Conservation (phyloP, 2,888 invertebrate genomes). For the Catocala fraxini region DNA sequence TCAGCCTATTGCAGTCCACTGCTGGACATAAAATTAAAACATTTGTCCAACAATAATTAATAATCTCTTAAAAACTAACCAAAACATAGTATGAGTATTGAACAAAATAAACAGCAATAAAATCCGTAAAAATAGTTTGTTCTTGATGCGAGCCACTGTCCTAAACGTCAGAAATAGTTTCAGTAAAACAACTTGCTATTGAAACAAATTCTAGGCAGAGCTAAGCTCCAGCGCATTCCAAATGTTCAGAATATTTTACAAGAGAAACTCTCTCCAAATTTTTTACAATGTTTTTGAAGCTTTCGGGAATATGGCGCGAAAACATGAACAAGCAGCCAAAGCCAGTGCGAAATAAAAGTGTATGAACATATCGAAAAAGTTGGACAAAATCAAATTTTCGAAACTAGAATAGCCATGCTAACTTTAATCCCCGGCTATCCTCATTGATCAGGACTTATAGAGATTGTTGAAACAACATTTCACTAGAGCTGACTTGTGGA, state of each 20-base stretch:
- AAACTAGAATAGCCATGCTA: constrained; percentile 11
- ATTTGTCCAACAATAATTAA: too few relatives aligned
- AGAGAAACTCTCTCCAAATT: constrained; percentile 4
- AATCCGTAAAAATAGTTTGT: neutral
- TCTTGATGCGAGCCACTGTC: neutral
- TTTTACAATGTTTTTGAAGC: constrained; percentile 15
- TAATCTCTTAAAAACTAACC: too few relatives aligned
- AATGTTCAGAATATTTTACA: constrained; percentile 8
- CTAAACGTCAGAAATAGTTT: neutral
- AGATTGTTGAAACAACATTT: constrained; percentile 15
- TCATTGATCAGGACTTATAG: constrained; percentile 8
- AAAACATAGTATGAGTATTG: too few relatives aligned
- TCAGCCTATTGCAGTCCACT: too few relatives aligned
- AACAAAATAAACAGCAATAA: neutral
- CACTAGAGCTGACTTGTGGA: neutral
- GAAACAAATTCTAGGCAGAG: neutral
- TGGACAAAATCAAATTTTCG: constrained; percentile 12
- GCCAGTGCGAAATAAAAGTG: constrained; percentile 3
- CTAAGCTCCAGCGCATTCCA: neutral
- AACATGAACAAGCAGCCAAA: constrained; percentile 8
- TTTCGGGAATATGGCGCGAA: constrained; percentile 5
- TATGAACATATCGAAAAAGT: constrained; percentile 12
- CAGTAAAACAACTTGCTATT: neutral
- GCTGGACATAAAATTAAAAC: too few relatives aligned
- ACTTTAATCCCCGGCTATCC: constrained; percentile 10